Evolutionary conservation across 37 sponge, comb jelly and placozoan genomes (phyloP).

Genomic region (Haliclona indistincta): DNA sequence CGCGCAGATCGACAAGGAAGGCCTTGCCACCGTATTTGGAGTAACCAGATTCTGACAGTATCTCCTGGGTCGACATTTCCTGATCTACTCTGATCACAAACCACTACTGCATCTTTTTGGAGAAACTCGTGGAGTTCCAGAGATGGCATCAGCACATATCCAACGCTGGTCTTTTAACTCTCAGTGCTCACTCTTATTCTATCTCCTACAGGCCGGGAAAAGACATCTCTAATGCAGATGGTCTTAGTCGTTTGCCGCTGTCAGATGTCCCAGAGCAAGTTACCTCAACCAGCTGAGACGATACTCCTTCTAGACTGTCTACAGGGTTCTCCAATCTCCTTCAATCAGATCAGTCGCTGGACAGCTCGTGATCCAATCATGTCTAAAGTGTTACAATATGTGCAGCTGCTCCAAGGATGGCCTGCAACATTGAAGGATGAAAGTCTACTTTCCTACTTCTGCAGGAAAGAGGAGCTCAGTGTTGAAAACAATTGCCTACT

Average conservation of each 20-base stretch:
- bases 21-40: constrained; percentile 16
- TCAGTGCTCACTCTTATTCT: constrained; percentile 5
- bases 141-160: constrained; percentile 7
- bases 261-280: too few relatives aligned
- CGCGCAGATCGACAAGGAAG: too few relatives aligned
- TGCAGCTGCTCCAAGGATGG: not conserved
- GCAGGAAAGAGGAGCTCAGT: too few relatives aligned
- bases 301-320: too few relatives aligned
- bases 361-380: not conserved
- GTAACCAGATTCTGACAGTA: constrained; percentile 6
- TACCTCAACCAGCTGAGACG: too few relatives aligned
- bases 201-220: constrained; percentile 14
- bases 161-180: constrained; percentile 16
- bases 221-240: constrained; percentile 3
- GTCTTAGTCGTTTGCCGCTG: constrained; percentile 11
- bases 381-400: not conserved
- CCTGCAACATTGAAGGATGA: not conserved
- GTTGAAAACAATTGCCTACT: too few relatives aligned
- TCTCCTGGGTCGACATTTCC: constrained; percentile 8
- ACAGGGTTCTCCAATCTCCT: too few relatives aligned
- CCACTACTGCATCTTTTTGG: constrained; percentile 9
- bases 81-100: constrained; percentile 16
- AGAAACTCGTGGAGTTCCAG: constrained; percentile 3
- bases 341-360: not conserved
- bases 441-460: too few relatives aligned